phyloP scores from a whole-genome alignment of 2,888 invertebrate species.

The Labia minor region DNA sequence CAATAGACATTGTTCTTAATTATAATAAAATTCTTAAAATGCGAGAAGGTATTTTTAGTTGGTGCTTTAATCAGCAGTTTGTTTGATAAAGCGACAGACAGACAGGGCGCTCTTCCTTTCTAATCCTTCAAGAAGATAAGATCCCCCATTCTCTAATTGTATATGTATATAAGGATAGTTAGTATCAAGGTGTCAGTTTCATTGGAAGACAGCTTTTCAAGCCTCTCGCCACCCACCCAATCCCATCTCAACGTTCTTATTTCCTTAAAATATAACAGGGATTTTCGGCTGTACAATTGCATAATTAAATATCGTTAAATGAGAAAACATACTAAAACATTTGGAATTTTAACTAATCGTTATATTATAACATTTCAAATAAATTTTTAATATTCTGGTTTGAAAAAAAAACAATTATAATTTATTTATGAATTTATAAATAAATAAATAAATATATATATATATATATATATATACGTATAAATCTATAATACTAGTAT shows the following conservation, averaged over 20 bases:
- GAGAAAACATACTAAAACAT: not conserved
- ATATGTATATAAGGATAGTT: constrained; percentile 13
- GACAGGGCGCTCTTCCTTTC: not conserved
- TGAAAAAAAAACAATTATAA: no score
- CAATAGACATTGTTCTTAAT: not conserved
- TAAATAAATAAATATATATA: no score
- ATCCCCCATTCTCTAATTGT: not conserved
- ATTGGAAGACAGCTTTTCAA: constrained; percentile 1
- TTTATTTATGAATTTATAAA: no score
- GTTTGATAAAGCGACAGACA: not conserved
- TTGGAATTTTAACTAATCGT: no score
- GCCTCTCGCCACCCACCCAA: not conserved
- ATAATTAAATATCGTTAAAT: not conserved
- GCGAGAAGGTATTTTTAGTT: not conserved
- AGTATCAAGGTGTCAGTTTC: constrained; percentile 2
- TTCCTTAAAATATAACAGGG: not conserved
- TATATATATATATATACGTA: no score
- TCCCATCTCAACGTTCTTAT: not conserved
- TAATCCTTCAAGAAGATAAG: constrained; percentile 7
- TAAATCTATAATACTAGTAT: no score
- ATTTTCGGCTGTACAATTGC: not conserved
- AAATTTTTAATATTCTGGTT: no score
- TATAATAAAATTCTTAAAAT: not conserved
- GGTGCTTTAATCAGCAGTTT: constrained; percentile 4
- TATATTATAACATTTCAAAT: no score